Percentiles rank a stretch among this genome's conserved stretches.
Evolutionary conservation across 2,113 vertebrate genomes (phyloP).

Genomic region (Sorex fumeus): DNA sequence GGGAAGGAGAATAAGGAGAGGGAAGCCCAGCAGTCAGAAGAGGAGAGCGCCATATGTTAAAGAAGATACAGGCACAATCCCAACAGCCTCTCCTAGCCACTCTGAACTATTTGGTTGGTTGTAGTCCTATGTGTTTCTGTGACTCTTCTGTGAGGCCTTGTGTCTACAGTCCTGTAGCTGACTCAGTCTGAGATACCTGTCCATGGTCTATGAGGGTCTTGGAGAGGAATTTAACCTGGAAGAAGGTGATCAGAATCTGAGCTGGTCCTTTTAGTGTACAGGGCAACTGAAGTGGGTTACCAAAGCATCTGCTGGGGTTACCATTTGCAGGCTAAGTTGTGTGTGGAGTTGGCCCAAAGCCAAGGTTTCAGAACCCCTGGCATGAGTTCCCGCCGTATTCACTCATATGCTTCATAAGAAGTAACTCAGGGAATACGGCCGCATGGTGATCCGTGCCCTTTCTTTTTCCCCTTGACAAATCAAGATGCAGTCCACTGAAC

Average conservation of each 20-base stretch:
- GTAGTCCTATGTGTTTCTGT: neutral
- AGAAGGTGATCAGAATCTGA: conserved; percentile 21
- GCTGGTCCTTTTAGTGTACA: conserved; percentile 38
- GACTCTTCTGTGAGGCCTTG: neutral
- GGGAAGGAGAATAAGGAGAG: conserved; percentile 4
- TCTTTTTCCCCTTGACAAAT: conserved; percentile 85
- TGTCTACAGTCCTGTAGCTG: neutral
- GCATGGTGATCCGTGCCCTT: conserved; percentile 68
- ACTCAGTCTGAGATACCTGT: neutral
- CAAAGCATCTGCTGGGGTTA: neutral
- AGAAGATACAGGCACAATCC: neutral
- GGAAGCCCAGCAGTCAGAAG: neutral
- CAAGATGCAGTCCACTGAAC: conserved; percentile 85
- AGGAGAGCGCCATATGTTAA: neutral
- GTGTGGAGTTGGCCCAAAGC: conserved; percentile 22
- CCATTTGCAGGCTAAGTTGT: conserved; percentile 7
- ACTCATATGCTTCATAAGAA: conserved; percentile 68
- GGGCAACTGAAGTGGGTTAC: neutral
- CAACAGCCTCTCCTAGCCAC: neutral
- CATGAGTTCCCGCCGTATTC: neutral
- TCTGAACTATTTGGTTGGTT: neutral
- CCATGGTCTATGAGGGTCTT: neutral
- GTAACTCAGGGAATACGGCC: conserved; percentile 81
- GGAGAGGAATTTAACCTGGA: neutral
- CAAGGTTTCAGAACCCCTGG: conserved; percentile 29